Base-by-base conservation (phyloP, 2,113 vertebrate genomes). In the Thomomys bottae region DNA sequence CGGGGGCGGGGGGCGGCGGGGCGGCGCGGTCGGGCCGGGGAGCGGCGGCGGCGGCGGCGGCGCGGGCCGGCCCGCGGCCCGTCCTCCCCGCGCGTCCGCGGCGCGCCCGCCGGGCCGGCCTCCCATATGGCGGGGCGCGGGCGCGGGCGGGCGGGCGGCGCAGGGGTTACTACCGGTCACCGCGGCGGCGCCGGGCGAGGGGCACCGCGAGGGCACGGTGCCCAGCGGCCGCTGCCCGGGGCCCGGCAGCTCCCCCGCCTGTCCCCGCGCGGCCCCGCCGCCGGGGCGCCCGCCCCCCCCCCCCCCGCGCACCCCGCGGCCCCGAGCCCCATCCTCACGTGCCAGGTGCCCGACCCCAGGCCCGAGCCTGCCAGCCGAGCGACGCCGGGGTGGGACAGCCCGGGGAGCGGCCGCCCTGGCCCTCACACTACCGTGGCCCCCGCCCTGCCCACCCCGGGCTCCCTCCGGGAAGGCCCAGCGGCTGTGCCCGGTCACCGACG, bases 101-200 rank as follows among this genome's bases (percentile, higher is more conserved):
- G 32, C 95, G 95, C 76, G 40, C 63, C 77, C 72, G 32, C 82
- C 45, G 4, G 42, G 79, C 72, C 0, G 76, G 92, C 85, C 92
- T 92, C n/a, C n/a, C n/a, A n/a, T 67, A 88, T 66, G 20, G 9
- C 18, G 40, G 15, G 72, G 68, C 23, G 28, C 70, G 8, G 59
- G 84, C 78, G 42, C 6, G 36, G 61, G 7, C 40, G 70, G 63
- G 24, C 54, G 24, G 4, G 70, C 11, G 91, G 87, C 30, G 24
- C 42, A 64, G 57, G 75, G 95, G 89, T 96, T 40, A 94, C 92
- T 90, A 63, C 45, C 63, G 96, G 96, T 92, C 96, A 54, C 32
- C 15, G 83, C 70, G 0, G 36, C 68, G 3, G 76, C 14, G 94
- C 40, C 32, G 7, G 17, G 59, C 34, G n/a, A 0, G 40, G 84